phyloP scores from a whole-genome alignment of 2,113 vertebrate genomes.

The Mungos mungo region DNA sequence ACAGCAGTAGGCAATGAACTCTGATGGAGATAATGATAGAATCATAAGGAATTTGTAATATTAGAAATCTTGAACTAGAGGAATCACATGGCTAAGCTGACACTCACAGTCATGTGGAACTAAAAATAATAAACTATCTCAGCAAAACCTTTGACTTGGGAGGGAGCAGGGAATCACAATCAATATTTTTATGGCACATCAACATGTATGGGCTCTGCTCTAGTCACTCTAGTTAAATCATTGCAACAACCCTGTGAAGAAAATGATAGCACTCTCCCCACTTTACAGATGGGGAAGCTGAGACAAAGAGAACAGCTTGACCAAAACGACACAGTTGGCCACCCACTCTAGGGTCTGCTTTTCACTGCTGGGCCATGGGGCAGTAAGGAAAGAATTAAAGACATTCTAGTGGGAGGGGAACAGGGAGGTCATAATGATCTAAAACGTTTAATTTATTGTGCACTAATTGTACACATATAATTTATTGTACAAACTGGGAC shows the following conservation, averaged over 20 bases:
- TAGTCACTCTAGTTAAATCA: not conserved
- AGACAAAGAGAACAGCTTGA: not conserved
- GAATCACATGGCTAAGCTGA: not conserved
- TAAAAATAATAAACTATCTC: not conserved
- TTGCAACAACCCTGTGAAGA: not conserved
- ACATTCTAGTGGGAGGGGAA: not conserved
- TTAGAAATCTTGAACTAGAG: slow-evolving; percentile 28
- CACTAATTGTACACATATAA: not conserved
- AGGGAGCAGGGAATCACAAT: not conserved
- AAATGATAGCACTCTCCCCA: not conserved
- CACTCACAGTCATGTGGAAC: not conserved
- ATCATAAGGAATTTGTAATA: slow-evolving; percentile 35
- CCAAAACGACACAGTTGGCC: not conserved
- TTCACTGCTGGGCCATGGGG: not conserved
- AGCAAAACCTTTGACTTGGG: not conserved
- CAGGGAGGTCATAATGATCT: not conserved
- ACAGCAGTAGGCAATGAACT: slow-evolving; percentile 3
- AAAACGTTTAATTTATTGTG: not conserved
- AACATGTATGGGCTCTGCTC: not conserved
- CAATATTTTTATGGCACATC: not conserved
- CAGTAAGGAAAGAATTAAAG: not conserved
- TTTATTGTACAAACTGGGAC: not conserved
- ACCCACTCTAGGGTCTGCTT: not conserved
- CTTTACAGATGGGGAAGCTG: not conserved
- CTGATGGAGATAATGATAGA: slow-evolving; percentile 4